A percentile compares a stretch with the other conserved stretches of the same genome.
phyloP scores from a whole-genome alignment of 2,888 invertebrate species.

The Chaetoderma sp. region DNA sequence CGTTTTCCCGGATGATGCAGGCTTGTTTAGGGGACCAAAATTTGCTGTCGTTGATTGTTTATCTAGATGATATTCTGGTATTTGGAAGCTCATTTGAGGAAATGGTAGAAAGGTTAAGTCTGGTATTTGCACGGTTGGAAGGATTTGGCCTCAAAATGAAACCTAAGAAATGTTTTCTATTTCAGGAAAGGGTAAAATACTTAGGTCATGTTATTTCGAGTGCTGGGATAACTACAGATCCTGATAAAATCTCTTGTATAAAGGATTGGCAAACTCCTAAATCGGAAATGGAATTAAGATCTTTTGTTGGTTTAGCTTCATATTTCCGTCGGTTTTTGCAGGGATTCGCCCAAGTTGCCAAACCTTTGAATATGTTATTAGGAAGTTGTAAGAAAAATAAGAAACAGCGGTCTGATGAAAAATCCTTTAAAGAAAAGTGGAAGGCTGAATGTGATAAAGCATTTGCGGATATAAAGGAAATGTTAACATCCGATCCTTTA shows the following conservation, averaged over 20 bases:
- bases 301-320: constrained; percentile 32
- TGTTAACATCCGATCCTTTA: constrained; percentile 3
- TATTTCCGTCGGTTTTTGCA: constrained; percentile 36
- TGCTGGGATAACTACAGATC: constrained; percentile 32
- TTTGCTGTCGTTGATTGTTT: constrained; percentile 28
- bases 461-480: constrained; percentile 11
- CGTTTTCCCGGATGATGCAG: constrained; percentile 37
- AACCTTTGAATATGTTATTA: constrained; percentile 30
- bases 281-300: constrained; percentile 20
- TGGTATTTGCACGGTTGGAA: constrained; percentile 31
- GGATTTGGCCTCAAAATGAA: constrained; percentile 33
- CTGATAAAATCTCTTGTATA: constrained; percentile 28
- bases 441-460: constrained; percentile 14
- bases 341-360: constrained; percentile 36
- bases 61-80: constrained; percentile 40
- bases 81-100: constrained; percentile 34
- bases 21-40: constrained; percentile 26
- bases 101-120: constrained; percentile 30
- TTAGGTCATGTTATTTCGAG: constrained; percentile 31
- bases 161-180: constrained; percentile 37
- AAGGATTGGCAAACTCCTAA: constrained; percentile 32
- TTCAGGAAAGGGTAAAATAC: constrained; percentile 17
- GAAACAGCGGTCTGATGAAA: not conserved
- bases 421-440: not conserved
- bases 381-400: not conserved